phyloP scores from a whole-genome alignment of 2,797 vertebrate species.

The Sorex maritimensis region DNA sequence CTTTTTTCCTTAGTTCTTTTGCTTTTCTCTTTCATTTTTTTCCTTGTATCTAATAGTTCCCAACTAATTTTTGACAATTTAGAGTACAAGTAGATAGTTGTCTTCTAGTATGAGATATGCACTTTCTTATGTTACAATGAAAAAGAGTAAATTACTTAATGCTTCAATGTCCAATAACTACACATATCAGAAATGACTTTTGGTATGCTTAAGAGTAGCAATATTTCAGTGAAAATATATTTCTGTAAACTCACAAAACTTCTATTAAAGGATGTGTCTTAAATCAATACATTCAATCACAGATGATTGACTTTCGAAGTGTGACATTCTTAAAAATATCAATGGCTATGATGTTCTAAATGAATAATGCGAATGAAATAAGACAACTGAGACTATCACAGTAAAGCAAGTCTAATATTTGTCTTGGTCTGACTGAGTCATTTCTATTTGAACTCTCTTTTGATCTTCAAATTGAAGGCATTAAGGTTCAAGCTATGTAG shows the following conservation, averaged over 20 bases:
- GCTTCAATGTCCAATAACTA: constrained; percentile 82
- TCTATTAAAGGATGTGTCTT: constrained; percentile 71
- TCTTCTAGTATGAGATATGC: constrained; percentile 67
- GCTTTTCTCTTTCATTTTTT: constrained; percentile 17
- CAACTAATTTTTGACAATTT: constrained; percentile 66
- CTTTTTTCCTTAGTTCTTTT: constrained; percentile 54
- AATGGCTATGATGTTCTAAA: constrained; percentile 52
- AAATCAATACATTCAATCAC: constrained; percentile 73
- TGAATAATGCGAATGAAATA: constrained; percentile 69
- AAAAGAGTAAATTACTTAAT: background rate
- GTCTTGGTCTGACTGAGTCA: constrained; percentile 51
- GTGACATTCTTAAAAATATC: constrained; percentile 67
- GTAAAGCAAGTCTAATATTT: constrained; percentile 64
- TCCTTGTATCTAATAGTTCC: constrained; percentile 68
- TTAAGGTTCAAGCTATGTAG: constrained; percentile 27
- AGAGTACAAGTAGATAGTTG: constrained; percentile 84
- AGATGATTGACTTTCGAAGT: constrained; percentile 55
- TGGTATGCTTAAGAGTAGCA: constrained; percentile 74
- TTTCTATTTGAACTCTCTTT: constrained; percentile 68
- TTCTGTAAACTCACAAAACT: constrained; percentile 78
- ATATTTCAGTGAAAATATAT: constrained; percentile 78
- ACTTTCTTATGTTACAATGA: background rate
- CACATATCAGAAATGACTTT: constrained; percentile 79
- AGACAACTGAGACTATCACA: constrained; percentile 36
- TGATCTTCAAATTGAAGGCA: constrained; percentile 62